Evolutionary conservation across 2,888 invertebrate genomes (phyloP).

Genomic region (Chrysina gloriosa): DNA sequence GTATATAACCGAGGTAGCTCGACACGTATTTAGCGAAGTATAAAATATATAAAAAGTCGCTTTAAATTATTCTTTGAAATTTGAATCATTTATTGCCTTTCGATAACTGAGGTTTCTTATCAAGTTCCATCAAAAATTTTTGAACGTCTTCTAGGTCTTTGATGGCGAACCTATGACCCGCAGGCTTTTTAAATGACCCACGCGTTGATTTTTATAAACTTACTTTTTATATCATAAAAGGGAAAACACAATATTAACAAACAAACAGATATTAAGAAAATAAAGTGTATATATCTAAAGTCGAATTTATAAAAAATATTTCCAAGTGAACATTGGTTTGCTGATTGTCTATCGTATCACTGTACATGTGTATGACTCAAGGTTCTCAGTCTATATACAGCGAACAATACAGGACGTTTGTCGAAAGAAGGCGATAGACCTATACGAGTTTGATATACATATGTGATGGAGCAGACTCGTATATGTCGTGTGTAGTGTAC

Average conservation of each 20-base stretch:
- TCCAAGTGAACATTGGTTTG: background rate
- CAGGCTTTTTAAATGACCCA: slow-evolving; percentile 2
- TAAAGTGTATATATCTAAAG: too few relatives aligned
- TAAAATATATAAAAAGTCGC: too few relatives aligned
- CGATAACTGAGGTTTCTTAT: too few relatives aligned
- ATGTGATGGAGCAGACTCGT: background rate
- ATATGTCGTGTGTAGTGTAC: slow-evolving; percentile 32
- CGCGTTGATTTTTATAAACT: background rate
- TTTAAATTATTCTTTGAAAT: too few relatives aligned
- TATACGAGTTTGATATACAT: background rate
- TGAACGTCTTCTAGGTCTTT: background rate
- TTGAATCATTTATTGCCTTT: too few relatives aligned
- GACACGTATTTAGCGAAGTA: too few relatives aligned
- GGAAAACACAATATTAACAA: too few relatives aligned
- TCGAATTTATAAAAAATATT: background rate
- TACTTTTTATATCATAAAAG: too few relatives aligned
- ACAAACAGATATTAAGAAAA: too few relatives aligned
- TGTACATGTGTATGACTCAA: background rate
- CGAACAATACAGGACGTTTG: background rate
- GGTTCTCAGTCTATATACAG: background rate
- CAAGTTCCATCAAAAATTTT: too few relatives aligned
- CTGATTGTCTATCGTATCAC: background rate
- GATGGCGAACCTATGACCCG: background rate
- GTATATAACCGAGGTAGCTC: too few relatives aligned
- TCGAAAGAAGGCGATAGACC: background rate